Percentiles rank a stretch among this genome's conserved stretches.
Conservation (phyloP, 2,888 invertebrate species). For the Protula sp. region DNA sequence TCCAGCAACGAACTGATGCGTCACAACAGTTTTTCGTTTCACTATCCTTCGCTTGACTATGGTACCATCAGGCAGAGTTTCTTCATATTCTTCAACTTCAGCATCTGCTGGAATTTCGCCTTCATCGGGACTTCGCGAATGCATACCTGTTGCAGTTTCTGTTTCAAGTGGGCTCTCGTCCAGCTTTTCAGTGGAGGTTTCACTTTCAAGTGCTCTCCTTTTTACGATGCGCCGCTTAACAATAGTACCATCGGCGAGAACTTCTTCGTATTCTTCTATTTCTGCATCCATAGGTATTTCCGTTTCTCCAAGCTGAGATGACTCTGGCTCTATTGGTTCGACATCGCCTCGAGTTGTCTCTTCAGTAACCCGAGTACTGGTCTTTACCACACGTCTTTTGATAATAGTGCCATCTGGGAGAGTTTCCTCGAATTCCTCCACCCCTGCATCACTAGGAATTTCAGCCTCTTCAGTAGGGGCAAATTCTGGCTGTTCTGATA, state of each 20-base stretch:
- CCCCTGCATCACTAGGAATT: constrained; percentile 2
- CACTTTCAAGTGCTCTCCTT: too few relatives aligned
- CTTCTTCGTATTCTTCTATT: background rate
- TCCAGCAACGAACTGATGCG: constrained; percentile 17
- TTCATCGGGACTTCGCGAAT: constrained; percentile 4
- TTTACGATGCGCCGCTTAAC: constrained; percentile 3
- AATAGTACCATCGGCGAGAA: constrained; percentile 2
- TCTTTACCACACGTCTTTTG: too few relatives aligned
- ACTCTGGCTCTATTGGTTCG: background rate
- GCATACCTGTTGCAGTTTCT: too few relatives aligned
- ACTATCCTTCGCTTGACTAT: constrained; percentile 14
- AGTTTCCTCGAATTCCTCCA: constrained; percentile 4
- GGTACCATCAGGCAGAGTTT: constrained; percentile 17
- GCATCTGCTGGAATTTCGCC: constrained; percentile 16
- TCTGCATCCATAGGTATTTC: background rate
- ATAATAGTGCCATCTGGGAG: too few relatives aligned
- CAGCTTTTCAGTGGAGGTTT: constrained; percentile 16
- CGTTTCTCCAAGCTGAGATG: background rate
- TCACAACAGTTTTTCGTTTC: constrained; percentile 15
- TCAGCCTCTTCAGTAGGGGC: too few relatives aligned
- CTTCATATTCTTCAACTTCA: constrained; percentile 18
- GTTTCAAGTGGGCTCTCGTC: background rate
- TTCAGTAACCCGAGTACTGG: too few relatives aligned
- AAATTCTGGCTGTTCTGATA: too few relatives aligned
- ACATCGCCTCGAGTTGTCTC: too few relatives aligned